These are phyloP conservation scores for Epizoanthus rinbou DNA, from an alignment of 92 coral and sea anemone genomes.

Conservation along the genomic window DNA sequence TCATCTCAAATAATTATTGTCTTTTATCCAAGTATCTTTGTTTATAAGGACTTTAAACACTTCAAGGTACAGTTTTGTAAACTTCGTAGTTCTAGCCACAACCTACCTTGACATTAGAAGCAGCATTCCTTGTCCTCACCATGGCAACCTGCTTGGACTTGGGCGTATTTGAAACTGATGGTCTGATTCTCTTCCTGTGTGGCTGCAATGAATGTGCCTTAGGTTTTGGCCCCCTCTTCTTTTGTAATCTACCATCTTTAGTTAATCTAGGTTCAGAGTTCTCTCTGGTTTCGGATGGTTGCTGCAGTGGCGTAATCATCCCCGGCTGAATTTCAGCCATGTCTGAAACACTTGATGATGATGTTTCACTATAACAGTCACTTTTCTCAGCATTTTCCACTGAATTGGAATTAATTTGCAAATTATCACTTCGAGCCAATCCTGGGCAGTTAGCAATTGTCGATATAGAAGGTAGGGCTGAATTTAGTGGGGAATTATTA, in stretches of 20 bases:
- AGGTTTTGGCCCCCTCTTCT: conserved; percentile 73
- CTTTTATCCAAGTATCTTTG: no score
- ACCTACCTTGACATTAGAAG: conserved; percentile 40
- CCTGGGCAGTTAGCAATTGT: conserved; percentile 15
- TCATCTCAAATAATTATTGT: no score
- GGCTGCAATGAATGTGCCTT: conserved; percentile 60
- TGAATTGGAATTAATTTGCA: conserved; percentile 9
- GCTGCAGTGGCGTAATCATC: conserved; percentile 45
- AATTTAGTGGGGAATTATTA: conserved; percentile 19
- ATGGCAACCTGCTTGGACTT: conserved; percentile 68
- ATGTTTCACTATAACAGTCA: conserved; percentile 46
- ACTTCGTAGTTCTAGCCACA: not conserved
- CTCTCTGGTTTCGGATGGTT: conserved; percentile 50
- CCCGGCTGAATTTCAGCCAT: conserved; percentile 28
- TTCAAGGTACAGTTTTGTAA: no score
- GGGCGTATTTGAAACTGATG: conserved; percentile 63
- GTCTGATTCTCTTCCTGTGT: conserved; percentile 60
- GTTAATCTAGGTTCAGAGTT: conserved; percentile 51
- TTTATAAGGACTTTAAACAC: no score
- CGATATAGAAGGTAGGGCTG: conserved; percentile 22
- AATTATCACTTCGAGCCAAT: conserved; percentile 14
- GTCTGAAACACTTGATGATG: conserved; percentile 38
- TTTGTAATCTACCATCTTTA: conserved; percentile 68
- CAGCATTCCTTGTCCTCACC: conserved; percentile 46
- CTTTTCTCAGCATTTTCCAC: conserved; percentile 36